These are phyloP conservation scores for Osmoderma eremita DNA, from an alignment of 2,888 invertebrate genomes.

Conservation along the genomic window DNA sequence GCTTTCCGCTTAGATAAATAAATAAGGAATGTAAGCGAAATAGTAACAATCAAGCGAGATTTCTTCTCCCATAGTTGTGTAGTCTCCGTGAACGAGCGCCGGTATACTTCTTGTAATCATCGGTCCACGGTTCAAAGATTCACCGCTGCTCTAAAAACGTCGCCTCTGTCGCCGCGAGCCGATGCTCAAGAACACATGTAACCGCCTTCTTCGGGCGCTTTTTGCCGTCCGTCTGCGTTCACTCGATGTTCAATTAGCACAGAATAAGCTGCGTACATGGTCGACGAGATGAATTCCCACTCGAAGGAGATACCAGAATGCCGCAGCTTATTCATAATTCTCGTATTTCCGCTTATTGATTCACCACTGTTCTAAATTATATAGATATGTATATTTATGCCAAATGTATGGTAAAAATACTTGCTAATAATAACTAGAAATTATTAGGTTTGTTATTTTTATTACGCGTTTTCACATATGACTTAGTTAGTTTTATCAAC, in stretches of 20 bases:
- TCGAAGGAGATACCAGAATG: conserved; percentile 8
- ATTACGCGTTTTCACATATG: conserved; percentile 5
- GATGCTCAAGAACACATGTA: conserved; percentile 58
- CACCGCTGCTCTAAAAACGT: conserved; percentile 57
- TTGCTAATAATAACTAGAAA: conserved; percentile 25
- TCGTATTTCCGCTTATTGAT: conserved; percentile 10
- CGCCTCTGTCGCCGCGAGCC: conserved; percentile 53
- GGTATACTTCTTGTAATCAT: conserved; percentile 46
- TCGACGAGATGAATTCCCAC: conserved; percentile 28
- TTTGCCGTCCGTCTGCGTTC: conserved; percentile 52
- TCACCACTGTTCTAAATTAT: conserved; percentile 31
- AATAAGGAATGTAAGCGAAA: conserved; percentile 36
- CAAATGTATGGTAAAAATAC: conserved; percentile 17
- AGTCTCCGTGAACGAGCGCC: conserved; percentile 34
- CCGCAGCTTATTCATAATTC: conserved; percentile 17
- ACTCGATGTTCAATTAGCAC: conserved; percentile 55
- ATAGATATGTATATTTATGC: conserved; percentile 30
- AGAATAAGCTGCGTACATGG: conserved; percentile 31
- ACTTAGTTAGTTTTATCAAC: conserved; percentile 22
- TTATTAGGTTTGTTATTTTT: conserved; percentile 19
- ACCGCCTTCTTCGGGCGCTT: conserved; percentile 55
- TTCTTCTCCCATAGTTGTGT: conserved; percentile 48
- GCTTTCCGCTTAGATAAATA: neutral
- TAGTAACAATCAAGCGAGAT: conserved; percentile 29
- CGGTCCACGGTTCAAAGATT: conserved; percentile 48